A percentile compares a stretch with the other conserved stretches of the same genome.
Evolutionary conservation across 2,113 vertebrate genomes (phyloP).

Genomic region (Pitta sordida): DNA sequence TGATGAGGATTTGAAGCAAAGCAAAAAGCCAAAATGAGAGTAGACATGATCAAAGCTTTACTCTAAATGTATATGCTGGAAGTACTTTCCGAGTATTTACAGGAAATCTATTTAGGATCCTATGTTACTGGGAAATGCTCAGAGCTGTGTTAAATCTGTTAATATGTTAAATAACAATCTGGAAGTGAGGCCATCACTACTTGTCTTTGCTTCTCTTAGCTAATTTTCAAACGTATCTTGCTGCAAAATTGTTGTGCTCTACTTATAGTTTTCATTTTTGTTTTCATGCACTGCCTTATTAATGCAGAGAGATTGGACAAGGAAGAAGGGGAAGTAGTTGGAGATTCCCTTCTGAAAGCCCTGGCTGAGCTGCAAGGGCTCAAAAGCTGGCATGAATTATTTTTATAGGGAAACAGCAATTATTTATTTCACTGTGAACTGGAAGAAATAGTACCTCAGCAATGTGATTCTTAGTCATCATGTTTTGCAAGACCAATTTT

Average conservation of each 20-base stretch:
- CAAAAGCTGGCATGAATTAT: background rate
- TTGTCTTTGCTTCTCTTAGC: background rate
- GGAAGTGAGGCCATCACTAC: background rate
- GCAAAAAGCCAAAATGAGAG: conserved; percentile 24
- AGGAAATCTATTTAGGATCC: conserved; percentile 16
- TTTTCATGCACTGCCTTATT: background rate
- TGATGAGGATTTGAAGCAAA: background rate
- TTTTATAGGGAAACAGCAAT: background rate
- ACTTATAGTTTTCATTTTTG: background rate
- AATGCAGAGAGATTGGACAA: background rate
- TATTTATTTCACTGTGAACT: background rate
- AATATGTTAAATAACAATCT: background rate
- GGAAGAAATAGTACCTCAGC: background rate
- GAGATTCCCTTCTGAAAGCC: background rate
- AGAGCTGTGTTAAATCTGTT: background rate
- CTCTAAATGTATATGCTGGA: background rate
- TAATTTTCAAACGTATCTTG: background rate
- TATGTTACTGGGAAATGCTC: background rate
- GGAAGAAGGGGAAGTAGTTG: background rate
- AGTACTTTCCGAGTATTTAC: background rate
- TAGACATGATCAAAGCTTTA: conserved; percentile 22
- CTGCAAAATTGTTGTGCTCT: background rate
- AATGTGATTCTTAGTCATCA: conserved; percentile 51
- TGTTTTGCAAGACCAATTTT: conserved; percentile 33
- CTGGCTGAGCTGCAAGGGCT: background rate